These are phyloP conservation scores for Synergus japonicus DNA, from an alignment of 2,888 invertebrate genomes.

Conservation along the genomic window DNA sequence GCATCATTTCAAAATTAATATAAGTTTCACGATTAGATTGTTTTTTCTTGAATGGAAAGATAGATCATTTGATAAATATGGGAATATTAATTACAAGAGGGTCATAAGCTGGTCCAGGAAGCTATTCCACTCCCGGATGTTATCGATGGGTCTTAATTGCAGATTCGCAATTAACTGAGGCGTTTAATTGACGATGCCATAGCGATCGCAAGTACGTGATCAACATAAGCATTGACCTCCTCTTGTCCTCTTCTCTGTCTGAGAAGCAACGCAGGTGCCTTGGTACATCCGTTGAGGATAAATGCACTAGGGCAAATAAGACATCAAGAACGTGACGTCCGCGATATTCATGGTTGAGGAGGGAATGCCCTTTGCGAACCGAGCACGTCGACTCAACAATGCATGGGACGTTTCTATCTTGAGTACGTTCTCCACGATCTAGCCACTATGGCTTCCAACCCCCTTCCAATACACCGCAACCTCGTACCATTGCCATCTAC, in stretches of 20 bases:
- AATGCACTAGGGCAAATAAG: constrained; percentile 65
- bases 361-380: constrained; percentile 51
- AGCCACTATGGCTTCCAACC: neutral
- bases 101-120: constrained; percentile 8
- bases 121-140: neutral
- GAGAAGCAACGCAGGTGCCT: constrained; percentile 36
- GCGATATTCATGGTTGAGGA: constrained; percentile 56
- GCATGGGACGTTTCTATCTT: constrained; percentile 45
- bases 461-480: neutral
- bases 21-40: neutral
- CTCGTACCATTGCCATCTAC: constrained; percentile 1
- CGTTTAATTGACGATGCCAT: constrained; percentile 43
- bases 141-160: constrained; percentile 32
- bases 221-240: constrained; percentile 40
- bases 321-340: constrained; percentile 58
- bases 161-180: constrained; percentile 2
- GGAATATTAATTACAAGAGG: constrained; percentile 20
- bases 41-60: neutral
- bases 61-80: neutral
- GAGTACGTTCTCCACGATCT: constrained; percentile 35
- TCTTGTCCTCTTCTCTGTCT: neutral
- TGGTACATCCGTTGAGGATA: constrained; percentile 54
- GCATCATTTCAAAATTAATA: neutral
- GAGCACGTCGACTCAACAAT: constrained; percentile 56
- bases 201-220: constrained; percentile 57